phyloP scores from a whole-genome alignment of 2,113 vertebrate species.

The Eptesicus fuscus region DNA sequence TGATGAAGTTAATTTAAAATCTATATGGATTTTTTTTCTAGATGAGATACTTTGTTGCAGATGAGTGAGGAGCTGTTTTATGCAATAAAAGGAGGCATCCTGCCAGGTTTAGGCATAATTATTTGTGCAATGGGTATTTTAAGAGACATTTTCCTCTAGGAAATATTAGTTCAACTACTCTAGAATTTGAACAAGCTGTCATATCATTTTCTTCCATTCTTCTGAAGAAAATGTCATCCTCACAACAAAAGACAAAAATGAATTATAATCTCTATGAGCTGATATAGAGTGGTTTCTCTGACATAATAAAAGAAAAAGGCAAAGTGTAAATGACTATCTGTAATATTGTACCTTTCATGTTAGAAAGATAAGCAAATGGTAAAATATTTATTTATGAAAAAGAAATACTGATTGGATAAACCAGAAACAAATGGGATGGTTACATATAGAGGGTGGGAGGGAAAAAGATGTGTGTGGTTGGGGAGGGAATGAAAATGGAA shows the following conservation, averaged over 20 bases:
- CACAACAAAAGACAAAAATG: background rate
- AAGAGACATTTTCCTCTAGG: background rate
- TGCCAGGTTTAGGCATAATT: background rate
- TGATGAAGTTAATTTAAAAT: background rate
- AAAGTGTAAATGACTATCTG: background rate
- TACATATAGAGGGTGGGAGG: background rate
- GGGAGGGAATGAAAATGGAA: background rate
- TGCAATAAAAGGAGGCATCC: background rate
- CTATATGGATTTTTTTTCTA: background rate
- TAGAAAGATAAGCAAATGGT: background rate
- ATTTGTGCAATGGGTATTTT: background rate
- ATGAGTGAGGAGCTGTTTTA: background rate
- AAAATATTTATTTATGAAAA: background rate
- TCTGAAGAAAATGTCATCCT: constrained; percentile 8
- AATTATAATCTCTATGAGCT: background rate
- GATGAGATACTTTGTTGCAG: background rate
- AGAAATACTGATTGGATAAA: background rate
- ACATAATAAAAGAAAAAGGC: background rate
- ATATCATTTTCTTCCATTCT: background rate
- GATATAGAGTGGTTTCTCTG: background rate
- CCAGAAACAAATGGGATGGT: background rate
- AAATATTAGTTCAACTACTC: constrained; percentile 18
- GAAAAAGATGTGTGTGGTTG: background rate
- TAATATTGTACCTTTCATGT: background rate
- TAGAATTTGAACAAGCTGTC: background rate